Evolutionary conservation across 2,797 vertebrate species (phyloP).

Genomic region (Molossus molossus): DNA sequence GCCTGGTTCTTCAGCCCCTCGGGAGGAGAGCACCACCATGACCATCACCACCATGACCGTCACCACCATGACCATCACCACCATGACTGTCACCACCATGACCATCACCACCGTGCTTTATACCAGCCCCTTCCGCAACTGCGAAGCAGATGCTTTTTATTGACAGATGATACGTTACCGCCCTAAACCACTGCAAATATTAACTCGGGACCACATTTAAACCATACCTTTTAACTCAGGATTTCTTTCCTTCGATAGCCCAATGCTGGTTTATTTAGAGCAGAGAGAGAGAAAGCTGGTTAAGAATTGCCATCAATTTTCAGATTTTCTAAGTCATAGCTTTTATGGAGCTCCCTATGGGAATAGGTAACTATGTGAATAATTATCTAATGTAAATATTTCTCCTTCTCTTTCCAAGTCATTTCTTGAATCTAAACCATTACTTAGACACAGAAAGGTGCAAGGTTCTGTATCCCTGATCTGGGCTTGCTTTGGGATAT

Average conservation of each 20-base stretch:
- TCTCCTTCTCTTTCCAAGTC: slow-evolving; percentile 16
- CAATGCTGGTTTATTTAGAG: neutral
- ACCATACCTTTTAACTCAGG: neutral
- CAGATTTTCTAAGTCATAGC: neutral
- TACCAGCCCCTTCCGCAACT: neutral
- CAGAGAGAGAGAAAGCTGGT: neutral
- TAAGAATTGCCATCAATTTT: neutral
- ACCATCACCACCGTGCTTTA: neutral
- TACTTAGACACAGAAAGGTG: neutral
- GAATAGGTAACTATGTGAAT: neutral
- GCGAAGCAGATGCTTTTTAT: neutral
- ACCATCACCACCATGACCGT: rapidly evolving
- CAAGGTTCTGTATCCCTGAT: neutral
- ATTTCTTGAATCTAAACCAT: slow-evolving; percentile 48
- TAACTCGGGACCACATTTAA: neutral
- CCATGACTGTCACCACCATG: neutral
- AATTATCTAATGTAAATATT: neutral
- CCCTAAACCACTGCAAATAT: neutral
- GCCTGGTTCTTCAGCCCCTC: rapidly evolving
- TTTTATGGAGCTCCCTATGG: neutral
- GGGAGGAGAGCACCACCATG: neutral
- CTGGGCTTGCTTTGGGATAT: neutral
- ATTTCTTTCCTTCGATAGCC: neutral
- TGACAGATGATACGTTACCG: neutral
- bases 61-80: rapidly evolving